Conservation (phyloP, 2,888 invertebrate genomes). For the Polymixis flavicincta region DNA sequence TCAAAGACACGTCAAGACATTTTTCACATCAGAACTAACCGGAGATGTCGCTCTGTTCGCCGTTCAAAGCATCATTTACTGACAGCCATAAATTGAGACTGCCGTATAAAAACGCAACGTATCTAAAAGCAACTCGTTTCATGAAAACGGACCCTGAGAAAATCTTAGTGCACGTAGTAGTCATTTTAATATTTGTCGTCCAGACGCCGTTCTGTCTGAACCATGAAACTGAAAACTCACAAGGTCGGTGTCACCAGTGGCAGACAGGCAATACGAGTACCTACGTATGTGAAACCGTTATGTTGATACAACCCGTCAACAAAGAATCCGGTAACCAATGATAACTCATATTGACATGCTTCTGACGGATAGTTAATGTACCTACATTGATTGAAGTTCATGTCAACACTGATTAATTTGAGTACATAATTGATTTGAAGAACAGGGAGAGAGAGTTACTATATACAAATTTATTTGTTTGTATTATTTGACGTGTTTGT, state of each 20-base stretch:
- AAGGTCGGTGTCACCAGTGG: conserved; percentile 57
- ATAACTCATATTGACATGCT: conserved; percentile 48
- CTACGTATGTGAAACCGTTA: conserved; percentile 28
- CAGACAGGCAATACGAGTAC: conserved; percentile 6
- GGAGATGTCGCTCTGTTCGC: conserved; percentile 16
- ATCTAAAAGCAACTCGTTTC: background rate
- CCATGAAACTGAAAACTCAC: conserved; percentile 61
- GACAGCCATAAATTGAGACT: conserved; percentile 4
- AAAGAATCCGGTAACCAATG: conserved; percentile 57
- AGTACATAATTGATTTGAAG: conserved; percentile 30
- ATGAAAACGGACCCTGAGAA: conserved; percentile 32
- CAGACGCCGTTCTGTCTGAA: conserved; percentile 40
- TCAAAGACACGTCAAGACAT: conserved; percentile 30
- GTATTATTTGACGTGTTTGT: background rate
- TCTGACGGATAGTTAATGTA: conserved; percentile 49
- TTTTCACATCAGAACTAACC: conserved; percentile 11
- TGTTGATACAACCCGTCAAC: conserved; percentile 48
- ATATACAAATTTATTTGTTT: conserved; percentile 7
- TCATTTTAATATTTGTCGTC: conserved; percentile 43
- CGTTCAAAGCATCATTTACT: conserved; percentile 28
- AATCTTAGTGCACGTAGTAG: conserved; percentile 41
- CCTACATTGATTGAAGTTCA: conserved; percentile 70
- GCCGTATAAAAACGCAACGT: conserved; percentile 15
- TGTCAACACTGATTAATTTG: conserved; percentile 62
- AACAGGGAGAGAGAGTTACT: conserved; percentile 15